These are phyloP conservation scores for Stratiolaelaps scimitus DNA, from an alignment of 1,140 invertebrate species.

Conservation along the genomic window DNA sequence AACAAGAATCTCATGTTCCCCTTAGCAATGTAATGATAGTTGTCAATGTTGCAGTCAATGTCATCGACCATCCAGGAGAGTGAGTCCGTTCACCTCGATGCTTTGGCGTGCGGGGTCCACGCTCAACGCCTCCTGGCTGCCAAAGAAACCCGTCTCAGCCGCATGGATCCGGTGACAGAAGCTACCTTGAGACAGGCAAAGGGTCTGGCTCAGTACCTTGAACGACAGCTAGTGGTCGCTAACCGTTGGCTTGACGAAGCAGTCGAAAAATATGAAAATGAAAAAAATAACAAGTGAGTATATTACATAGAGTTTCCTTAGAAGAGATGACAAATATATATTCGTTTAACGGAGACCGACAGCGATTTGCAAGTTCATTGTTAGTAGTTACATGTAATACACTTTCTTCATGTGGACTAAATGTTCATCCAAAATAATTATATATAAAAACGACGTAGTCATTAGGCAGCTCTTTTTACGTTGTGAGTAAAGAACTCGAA, in stretches of 20 bases:
- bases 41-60: neutral
- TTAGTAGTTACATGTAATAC: too few relatives aligned
- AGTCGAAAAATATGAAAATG: constrained; percentile 13
- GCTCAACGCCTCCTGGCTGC: neutral
- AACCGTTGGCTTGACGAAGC: constrained; percentile 13
- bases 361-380: too few relatives aligned
- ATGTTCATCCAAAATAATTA: too few relatives aligned
- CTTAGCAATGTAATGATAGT: too few relatives aligned
- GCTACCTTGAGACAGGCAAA: constrained; percentile 17
- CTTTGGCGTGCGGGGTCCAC: constrained; percentile 6
- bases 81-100: neutral
- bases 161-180: constrained; percentile 16
- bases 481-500: too few relatives aligned
- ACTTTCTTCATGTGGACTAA: too few relatives aligned
- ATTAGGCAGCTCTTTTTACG: too few relatives aligned
- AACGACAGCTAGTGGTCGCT: constrained; percentile 1
- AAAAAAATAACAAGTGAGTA: constrained; percentile 17
- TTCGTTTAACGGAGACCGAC: too few relatives aligned
- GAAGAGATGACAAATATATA: too few relatives aligned
- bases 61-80: neutral
- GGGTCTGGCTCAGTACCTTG: constrained; percentile 20
- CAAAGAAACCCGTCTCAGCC: constrained; percentile 11
- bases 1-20: too few relatives aligned
- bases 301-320: too few relatives aligned
- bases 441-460: too few relatives aligned